phyloP scores from a whole-genome alignment of 2,888 invertebrate species.

The Strigamia crassipes region DNA sequence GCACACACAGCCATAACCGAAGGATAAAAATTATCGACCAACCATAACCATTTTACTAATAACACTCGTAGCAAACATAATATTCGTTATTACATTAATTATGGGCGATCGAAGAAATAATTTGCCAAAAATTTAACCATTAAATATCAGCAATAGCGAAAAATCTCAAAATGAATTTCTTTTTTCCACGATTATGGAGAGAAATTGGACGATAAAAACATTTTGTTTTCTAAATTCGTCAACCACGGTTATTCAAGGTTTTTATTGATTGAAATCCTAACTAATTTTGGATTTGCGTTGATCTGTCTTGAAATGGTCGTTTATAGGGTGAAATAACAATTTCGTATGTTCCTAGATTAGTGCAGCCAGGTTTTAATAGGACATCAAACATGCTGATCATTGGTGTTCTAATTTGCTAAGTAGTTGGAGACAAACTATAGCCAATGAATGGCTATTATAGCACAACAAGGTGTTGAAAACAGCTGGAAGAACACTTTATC shows the following conservation, averaged over 20 bases:
- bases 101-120: neutral
- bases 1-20: conserved; percentile 7
- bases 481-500: conserved; percentile 8
- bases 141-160: neutral
- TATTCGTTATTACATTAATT: conserved; percentile 6
- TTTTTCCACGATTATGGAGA: too few relatives aligned
- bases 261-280: neutral
- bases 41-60: conserved; percentile 1
- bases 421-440: conserved; percentile 22
- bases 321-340: conserved; percentile 15
- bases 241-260: too few relatives aligned
- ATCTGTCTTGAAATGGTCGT: neutral
- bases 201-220: too few relatives aligned
- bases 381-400: conserved; percentile 33
- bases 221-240: too few relatives aligned
- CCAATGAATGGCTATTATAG: conserved; percentile 31
- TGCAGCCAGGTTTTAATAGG: conserved; percentile 37
- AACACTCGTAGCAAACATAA: neutral
- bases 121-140: neutral
- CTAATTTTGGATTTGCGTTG: neutral
- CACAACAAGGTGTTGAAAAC: conserved; percentile 34
- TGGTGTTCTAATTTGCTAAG: conserved; percentile 35
- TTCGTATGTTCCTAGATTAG: neutral
- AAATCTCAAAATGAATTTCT: too few relatives aligned
- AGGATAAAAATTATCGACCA: conserved; percentile 2